phyloP scores from a whole-genome alignment of 2,113 vertebrate species.

The pig (Sus scrofa) region DNA sequence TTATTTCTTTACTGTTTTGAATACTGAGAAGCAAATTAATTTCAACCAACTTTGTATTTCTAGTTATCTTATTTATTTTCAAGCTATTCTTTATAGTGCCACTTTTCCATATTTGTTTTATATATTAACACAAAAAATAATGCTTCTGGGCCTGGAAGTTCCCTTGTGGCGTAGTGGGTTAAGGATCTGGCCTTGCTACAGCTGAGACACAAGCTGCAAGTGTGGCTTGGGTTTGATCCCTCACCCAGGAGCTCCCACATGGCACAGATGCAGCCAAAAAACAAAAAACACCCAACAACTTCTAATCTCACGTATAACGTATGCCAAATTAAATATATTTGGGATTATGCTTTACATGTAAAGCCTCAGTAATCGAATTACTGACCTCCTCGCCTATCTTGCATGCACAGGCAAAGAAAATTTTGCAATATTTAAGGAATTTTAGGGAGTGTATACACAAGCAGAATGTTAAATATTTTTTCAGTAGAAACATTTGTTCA shows the following conservation, averaged over 20 bases:
- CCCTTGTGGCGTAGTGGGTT: too few species aligned
- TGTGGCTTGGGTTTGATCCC: too few species aligned
- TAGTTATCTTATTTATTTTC: slow-evolving; percentile 7
- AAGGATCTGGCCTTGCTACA: too few species aligned
- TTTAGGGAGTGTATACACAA: neutral
- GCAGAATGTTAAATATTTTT: neutral
- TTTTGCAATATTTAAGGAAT: slow-evolving; percentile 35
- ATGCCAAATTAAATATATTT: neutral
- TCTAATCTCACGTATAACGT: neutral
- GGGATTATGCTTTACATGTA: neutral
- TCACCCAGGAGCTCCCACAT: too few species aligned
- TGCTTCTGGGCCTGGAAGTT: neutral
- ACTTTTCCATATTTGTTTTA: neutral
- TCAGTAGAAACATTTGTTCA: neutral
- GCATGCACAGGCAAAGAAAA: neutral
- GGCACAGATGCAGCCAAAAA: too few species aligned
- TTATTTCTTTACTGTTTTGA: slow-evolving; percentile 15
- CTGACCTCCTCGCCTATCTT: neutral
- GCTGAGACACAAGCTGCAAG: too few species aligned
- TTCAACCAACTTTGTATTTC: neutral
- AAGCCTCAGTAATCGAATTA: neutral
- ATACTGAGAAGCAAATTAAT: neutral
- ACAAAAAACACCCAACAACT: too few species aligned
- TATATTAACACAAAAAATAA: neutral
- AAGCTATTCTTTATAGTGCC: neutral